Evolutionary conservation across 1,140 invertebrate genomes (phyloP), one percentile per base, ranked within the genome.

Genomic region (Whitmania pigra): DNA sequence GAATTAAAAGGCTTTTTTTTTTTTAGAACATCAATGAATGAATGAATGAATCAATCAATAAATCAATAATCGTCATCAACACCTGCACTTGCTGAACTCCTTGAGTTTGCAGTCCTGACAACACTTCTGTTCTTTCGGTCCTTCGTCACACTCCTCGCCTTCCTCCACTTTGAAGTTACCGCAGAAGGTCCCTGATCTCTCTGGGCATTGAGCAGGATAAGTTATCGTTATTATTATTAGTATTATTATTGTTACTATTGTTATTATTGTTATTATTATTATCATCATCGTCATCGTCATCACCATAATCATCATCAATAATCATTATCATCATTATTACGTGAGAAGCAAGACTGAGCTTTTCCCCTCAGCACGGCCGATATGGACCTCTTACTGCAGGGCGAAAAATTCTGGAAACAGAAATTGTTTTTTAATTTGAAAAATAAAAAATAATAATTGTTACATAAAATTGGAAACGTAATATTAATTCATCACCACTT

Each of bases 121-220:
- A 79, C 93, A 95, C 79, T 93, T 95, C 25, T 87, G 85, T 78
- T 94, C 92, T 11, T 93, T 83, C n/a, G 94, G 83, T 11, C 92
- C 93, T 22, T 91, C 92, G 80, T 95, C 92, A 79, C 92, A 95
- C 83, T 96, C 91, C 81, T 96, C 93, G 75, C 93, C 91, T 22
- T 91, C 91, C 82, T 95, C 93, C 0, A 95, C 92, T 25, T 92
- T 85, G 67, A 93, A 84, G 84, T 96, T 96, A 20, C 93, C 92
- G 79, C 93, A 96, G 81, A 94, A 94, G 40, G 90, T 92, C 83
- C 94, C 91, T 81, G 93, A 91, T 0, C 92, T 92, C 82, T 94
- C 91, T 77, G 36, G 36, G 13, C 31, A 6, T 36, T 36, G 31
- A 36, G 22, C 7, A 49, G 5, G 43, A 6, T 49, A 7, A n/a